phyloP scores from a whole-genome alignment of 2,888 invertebrate genomes.

The Oscheius onirici region DNA sequence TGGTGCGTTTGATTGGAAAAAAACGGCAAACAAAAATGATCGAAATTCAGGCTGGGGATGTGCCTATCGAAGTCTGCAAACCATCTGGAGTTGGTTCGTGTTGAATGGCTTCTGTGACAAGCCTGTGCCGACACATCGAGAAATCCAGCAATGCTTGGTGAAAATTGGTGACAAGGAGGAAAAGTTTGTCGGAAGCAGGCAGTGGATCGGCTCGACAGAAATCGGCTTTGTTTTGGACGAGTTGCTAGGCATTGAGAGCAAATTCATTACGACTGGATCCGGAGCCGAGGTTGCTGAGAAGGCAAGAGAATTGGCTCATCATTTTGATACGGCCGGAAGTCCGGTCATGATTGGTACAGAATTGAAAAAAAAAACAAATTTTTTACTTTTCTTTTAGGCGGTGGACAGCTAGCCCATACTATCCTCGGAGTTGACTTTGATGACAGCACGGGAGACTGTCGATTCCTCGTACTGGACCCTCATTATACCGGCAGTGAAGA shows the following conservation, averaged over 20 bases:
- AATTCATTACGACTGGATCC: constrained; percentile 85
- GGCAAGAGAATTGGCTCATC: constrained; percentile 85
- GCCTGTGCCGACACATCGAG: constrained; percentile 82
- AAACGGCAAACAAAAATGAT: background rate
- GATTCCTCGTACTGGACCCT: constrained; percentile 95
- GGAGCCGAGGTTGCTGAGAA: constrained; percentile 82
- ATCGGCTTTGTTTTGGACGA: constrained; percentile 84
- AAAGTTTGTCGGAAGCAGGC: constrained; percentile 83
- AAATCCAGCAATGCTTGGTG: constrained; percentile 91
- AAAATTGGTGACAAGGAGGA: constrained; percentile 90
- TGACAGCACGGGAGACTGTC: constrained; percentile 81
- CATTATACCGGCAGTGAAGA: constrained; percentile 83
- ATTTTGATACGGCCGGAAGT: constrained; percentile 91
- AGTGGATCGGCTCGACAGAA: constrained; percentile 99
- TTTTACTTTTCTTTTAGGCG: constrained; percentile 78
- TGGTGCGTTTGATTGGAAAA: constrained; percentile 18
- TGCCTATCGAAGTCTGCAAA: constrained; percentile 54
- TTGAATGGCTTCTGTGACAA: constrained; percentile 85
- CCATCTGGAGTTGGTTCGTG: constrained; percentile 83
- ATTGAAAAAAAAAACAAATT: background rate
- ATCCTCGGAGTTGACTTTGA: constrained; percentile 93
- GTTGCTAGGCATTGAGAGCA: constrained; percentile 72
- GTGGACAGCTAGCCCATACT: constrained; percentile 96
- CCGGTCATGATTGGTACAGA: constrained; percentile 92
- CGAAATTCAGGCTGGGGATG: constrained; percentile 60